Conservation (phyloP, 2,113 vertebrate species). For the Gallinago media region DNA sequence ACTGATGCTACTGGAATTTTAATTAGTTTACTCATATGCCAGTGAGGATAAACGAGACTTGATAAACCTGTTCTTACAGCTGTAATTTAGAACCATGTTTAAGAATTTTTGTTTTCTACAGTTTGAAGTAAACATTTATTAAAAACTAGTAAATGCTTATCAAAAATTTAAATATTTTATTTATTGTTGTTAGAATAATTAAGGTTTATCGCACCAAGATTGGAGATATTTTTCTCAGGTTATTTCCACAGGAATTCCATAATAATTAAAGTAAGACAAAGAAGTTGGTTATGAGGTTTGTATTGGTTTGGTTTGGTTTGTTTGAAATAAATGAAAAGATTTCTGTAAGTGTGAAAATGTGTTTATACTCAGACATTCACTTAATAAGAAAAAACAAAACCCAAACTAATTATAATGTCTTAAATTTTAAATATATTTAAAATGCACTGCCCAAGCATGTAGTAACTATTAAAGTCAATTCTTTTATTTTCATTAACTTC, state of each 20-base stretch:
- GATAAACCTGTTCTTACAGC: background rate
- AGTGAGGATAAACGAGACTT: background rate
- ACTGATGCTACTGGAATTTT: background rate
- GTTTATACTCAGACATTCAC: background rate
- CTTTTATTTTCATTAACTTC: background rate
- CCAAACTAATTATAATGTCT: background rate
- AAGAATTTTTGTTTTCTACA: background rate
- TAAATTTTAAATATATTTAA: background rate
- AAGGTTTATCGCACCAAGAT: background rate
- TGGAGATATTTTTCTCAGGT: background rate
- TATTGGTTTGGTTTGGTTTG: background rate
- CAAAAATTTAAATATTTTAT: background rate
- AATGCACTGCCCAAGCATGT: background rate
- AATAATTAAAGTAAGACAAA: background rate
- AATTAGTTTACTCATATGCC: background rate
- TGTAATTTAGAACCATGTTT: background rate
- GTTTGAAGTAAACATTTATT: background rate
- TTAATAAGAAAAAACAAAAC: background rate
- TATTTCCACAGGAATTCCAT: background rate
- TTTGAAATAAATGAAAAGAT: background rate
- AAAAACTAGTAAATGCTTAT: background rate
- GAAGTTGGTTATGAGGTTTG: background rate
- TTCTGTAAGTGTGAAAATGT: background rate
- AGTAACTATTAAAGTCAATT: background rate
- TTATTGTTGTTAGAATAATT: background rate